phyloP scores from a whole-genome alignment of 2,797 vertebrate species.

The Leuciscus waleckii region DNA sequence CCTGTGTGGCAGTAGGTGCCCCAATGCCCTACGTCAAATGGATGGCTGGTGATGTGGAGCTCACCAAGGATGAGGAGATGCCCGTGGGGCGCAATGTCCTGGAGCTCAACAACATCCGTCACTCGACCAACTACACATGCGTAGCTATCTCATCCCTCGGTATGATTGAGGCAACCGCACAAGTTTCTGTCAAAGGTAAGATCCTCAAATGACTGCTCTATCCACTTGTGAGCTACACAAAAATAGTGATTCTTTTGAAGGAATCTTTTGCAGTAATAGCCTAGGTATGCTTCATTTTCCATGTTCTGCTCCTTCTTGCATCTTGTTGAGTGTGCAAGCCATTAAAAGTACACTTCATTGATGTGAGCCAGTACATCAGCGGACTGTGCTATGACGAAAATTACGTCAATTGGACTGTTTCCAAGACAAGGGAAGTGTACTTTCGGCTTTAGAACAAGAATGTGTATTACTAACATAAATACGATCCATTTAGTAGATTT shows the following conservation, averaged over 20 bases:
- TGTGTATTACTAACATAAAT: neutral
- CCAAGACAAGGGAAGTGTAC: neutral
- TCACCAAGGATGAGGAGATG: conserved; percentile 96
- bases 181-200: conserved; percentile 97
- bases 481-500: neutral
- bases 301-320: neutral
- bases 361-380: neutral
- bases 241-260: neutral
- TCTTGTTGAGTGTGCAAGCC: conserved; percentile 9
- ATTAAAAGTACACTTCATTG: neutral
- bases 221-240: neutral
- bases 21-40: conserved; percentile 98
- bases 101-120: conserved; percentile 91
- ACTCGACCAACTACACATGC: conserved; percentile 95
- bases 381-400: neutral
- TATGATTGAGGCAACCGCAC: conserved; percentile 93
- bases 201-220: neutral
- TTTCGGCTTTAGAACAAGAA: neutral
- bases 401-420: neutral
- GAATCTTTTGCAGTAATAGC: neutral
- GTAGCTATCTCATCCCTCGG: conserved; percentile 96
- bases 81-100: conserved; percentile 92
- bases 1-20: conserved; percentile 93
- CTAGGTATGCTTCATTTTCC: neutral
- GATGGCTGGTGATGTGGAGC: conserved; percentile 87